These are phyloP conservation scores for Elegia similella DNA, from an alignment of 2,888 invertebrate genomes.

Conservation along the genomic window DNA sequence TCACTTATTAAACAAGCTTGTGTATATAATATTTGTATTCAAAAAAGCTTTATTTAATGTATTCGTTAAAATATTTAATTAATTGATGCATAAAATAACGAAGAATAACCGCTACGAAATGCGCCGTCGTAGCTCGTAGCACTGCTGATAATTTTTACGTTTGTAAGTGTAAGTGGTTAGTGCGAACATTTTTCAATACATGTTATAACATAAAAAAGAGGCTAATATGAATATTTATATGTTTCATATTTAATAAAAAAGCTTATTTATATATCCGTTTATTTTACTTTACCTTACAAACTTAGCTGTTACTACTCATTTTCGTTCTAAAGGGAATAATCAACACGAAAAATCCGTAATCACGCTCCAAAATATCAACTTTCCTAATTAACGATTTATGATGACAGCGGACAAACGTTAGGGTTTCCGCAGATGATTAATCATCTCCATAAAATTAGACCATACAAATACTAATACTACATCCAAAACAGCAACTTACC, in stretches of 20 bases:
- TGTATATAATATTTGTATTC: no score
- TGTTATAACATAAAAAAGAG: no score
- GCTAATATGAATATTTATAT: no score
- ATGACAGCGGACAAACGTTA: constrained; percentile 24
- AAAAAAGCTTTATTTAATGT: no score
- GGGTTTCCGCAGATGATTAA: constrained; percentile 24
- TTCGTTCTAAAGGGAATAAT: background rate
- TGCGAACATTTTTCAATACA: no score
- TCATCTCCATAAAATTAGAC: constrained; percentile 24
- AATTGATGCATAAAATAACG: background rate
- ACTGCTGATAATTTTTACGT: background rate
- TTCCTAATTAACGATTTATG: constrained; percentile 25
- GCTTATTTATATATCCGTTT: no score
- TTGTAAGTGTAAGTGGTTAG: background rate
- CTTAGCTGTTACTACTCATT: no score
- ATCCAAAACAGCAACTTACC: constrained; percentile 21
- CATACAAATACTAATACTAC: background rate
- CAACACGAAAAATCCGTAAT: background rate
- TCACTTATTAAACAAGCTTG: no score
- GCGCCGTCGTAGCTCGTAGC: background rate
- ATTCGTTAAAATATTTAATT: background rate
- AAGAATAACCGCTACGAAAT: background rate
- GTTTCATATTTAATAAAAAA: no score
- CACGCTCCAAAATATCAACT: constrained; percentile 1
- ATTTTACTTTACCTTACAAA: no score